Evolutionary conservation across 2,888 invertebrate species (phyloP).

Genomic region (Limnephilus marmoratus): DNA sequence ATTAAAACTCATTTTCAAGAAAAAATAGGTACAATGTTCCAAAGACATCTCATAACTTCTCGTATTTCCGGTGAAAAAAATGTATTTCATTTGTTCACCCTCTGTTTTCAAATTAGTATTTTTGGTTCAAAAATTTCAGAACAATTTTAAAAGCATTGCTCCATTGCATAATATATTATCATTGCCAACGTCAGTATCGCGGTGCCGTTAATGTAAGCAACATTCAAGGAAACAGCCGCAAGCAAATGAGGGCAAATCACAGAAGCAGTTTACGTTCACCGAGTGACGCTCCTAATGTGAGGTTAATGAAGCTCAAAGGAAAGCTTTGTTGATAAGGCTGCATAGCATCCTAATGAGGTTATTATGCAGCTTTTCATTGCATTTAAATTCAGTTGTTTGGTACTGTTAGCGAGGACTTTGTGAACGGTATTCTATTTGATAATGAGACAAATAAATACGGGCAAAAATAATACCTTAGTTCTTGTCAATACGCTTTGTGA

Average conservation of each 20-base stretch:
- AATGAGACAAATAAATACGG: no score
- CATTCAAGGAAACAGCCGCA: background rate
- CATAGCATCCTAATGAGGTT: slow-evolving; percentile 50
- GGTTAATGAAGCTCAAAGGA: slow-evolving; percentile 61
- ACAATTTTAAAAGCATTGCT: background rate
- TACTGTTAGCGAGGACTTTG: background rate
- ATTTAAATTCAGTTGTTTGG: slow-evolving; percentile 51
- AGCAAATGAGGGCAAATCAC: background rate
- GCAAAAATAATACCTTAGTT: no score
- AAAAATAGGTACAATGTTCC: background rate
- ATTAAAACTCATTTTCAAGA: background rate
- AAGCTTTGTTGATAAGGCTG: slow-evolving; percentile 43
- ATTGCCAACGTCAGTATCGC: background rate
- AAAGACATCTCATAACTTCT: background rate
- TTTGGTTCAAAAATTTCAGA: background rate
- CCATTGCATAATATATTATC: background rate
- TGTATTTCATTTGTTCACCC: background rate
- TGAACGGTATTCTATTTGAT: background rate
- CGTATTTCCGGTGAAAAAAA: no score
- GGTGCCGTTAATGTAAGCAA: background rate
- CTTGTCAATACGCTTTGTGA: no score
- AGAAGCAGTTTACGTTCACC: background rate
- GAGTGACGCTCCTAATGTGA: slow-evolving; percentile 50
- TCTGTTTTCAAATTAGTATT: background rate
- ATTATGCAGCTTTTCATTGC: slow-evolving; percentile 30